phyloP scores from a whole-genome alignment of 2,888 invertebrate species.

The Tenthredo amoena region DNA sequence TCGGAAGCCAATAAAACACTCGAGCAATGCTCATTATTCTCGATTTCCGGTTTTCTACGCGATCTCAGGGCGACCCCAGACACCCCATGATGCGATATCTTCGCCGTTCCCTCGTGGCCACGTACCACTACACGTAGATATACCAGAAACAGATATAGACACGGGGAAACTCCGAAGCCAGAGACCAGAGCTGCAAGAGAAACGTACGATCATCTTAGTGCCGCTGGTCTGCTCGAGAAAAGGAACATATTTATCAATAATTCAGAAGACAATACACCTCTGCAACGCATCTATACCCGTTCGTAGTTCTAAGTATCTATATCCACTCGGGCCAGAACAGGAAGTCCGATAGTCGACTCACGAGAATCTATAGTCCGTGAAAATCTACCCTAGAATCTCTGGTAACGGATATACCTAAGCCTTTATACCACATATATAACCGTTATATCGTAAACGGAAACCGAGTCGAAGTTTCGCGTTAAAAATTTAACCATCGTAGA shows the following conservation, averaged over 20 bases:
- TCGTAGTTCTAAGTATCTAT: neutral
- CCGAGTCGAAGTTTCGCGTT: neutral
- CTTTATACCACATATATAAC: slow-evolving; percentile 1
- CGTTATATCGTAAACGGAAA: neutral
- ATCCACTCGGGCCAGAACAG: slow-evolving; percentile 22
- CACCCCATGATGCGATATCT: slow-evolving; percentile 37
- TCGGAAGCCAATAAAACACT: slow-evolving; percentile 49
- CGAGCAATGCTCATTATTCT: slow-evolving; percentile 49
- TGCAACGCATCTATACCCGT: neutral
- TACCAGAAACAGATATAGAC: slow-evolving; percentile 30
- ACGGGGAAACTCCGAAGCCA: slow-evolving; percentile 1
- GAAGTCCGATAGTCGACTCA: slow-evolving; percentile 46
- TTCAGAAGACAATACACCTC: slow-evolving; percentile 63
- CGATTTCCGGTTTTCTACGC: slow-evolving; percentile 39
- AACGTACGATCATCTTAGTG: neutral
- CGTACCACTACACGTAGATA: neutral
- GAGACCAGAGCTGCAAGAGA: neutral
- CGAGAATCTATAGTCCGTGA: slow-evolving; percentile 45
- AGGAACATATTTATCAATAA: slow-evolving; percentile 67
- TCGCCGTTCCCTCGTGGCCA: slow-evolving; percentile 43
- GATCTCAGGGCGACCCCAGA: slow-evolving; percentile 39
- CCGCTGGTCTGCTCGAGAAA: neutral
- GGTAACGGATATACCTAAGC: neutral
- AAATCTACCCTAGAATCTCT: slow-evolving; percentile 45
- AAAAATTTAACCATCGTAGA: slow-evolving; percentile 8